Conservation (phyloP, 1,140 invertebrate species). For the Dreissena rostriformis region DNA sequence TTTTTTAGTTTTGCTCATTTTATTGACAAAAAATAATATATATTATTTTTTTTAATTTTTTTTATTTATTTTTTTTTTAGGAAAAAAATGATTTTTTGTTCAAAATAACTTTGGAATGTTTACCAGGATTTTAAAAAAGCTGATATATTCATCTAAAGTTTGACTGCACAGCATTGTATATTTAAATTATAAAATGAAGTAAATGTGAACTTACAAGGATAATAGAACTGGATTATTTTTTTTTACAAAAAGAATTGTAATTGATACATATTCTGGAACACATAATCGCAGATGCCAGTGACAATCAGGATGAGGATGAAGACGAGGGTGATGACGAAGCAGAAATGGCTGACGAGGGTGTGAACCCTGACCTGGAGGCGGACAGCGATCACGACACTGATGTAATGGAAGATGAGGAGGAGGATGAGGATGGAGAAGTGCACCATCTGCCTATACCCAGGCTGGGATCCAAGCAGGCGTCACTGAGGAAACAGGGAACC, state of each 20-base stretch:
- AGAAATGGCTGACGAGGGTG: slow-evolving; percentile 28
- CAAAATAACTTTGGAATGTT: no score
- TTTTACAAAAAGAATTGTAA: background rate
- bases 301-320: slow-evolving; percentile 53
- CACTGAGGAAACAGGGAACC: slow-evolving; percentile 46
- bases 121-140: no score
- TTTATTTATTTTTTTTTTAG: no score
- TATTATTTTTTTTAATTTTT: no score
- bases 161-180: no score
- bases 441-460: slow-evolving; percentile 45
- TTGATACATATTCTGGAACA: slow-evolving; percentile 37
- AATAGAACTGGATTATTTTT: no score
- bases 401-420: slow-evolving; percentile 62
- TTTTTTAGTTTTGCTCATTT: no score
- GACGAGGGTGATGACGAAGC: slow-evolving; percentile 60
- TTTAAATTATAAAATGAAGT: no score
- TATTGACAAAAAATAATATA: no score
- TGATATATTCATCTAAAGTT: no score
- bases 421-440: slow-evolving; percentile 59
- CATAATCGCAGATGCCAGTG: slow-evolving; percentile 25
- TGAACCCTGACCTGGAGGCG: slow-evolving; percentile 43
- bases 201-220: no score
- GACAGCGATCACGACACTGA: slow-evolving; percentile 65
- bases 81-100: no score
- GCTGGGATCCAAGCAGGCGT: slow-evolving; percentile 62